Base-by-base conservation (phyloP, 2,888 invertebrate genomes). In the Nymphalis c-album region DNA sequence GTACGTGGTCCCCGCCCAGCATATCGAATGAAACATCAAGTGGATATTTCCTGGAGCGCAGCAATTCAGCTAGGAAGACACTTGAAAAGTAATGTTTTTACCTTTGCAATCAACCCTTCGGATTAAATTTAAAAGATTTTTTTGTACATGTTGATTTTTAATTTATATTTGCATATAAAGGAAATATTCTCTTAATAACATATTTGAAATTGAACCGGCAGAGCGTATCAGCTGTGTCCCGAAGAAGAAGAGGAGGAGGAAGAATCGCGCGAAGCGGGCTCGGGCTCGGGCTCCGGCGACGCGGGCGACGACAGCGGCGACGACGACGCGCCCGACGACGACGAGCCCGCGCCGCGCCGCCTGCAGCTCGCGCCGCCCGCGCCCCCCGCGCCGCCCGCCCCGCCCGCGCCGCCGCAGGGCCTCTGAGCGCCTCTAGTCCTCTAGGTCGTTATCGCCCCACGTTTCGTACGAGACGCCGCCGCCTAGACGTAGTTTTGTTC, bases 21-120 rank as follows among this genome's bases (percentile, higher is more conserved):
- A 97, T 97, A 77, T 98, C 98, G 66, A 98, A 98, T 88, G 98
- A 99, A 84, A 97, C 96, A 22, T 97, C 98, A 47, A 98, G 97
- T 84, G 98, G 98, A 63, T 98, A 97, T 87, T 98, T 97, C 93
- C 90, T 99, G 74, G 98, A 98, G 85, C 94, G 98, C 74, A 98
- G 98, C 74, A 97, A 97, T 83, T 98, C 98, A 74, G 98, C 98
- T 0, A 94, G 97, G 73, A 96, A 97, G 83, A 98, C 97, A 0
- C 93, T 98, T 69, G 92, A 93, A 76, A 90, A 88, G 91, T 92
- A 77, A 83, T 86, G 17, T 13, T 31, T 31, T 31, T 31, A 31
- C 5, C 26, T 31, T 31, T 31, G 6, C 6, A 5, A 31, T 31
- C 26, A 6, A 31, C 6, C 6, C 26, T 6, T 22, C 22, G 22